These are phyloP conservation scores for Mormyrus iriodes DNA, from an alignment of 2,113 vertebrate genomes.

Conservation along the genomic window DNA sequence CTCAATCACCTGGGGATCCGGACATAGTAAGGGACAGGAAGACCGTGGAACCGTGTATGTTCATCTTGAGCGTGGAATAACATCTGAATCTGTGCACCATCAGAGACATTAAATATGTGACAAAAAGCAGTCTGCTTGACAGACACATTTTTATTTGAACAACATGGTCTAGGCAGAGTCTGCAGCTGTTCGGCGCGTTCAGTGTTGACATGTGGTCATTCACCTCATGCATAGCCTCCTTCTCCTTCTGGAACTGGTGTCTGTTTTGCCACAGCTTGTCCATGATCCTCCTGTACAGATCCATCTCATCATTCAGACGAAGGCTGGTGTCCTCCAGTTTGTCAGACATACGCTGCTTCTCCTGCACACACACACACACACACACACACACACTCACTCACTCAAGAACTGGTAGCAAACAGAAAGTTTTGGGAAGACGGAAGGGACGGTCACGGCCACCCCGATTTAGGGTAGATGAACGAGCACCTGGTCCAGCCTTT, in stretches of 20 bases:
- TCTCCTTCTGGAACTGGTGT: conserved; percentile 88
- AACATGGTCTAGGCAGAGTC: neutral
- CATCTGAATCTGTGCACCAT: neutral
- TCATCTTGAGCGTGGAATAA: neutral
- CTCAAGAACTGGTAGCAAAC: neutral
- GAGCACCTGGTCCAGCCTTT: conserved; percentile 85
- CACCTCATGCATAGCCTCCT: conserved; percentile 92
- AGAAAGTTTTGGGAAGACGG: neutral
- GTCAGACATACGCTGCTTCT: conserved; percentile 88
- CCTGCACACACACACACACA: conserved; percentile 55
- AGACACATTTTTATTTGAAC: neutral
- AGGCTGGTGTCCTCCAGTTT: conserved; percentile 87
- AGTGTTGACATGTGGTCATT: neutral
- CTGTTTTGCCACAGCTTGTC: conserved; percentile 91
- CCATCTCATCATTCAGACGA: conserved; percentile 91
- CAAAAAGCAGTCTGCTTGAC: neutral
- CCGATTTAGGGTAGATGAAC: neutral
- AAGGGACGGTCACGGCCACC: neutral
- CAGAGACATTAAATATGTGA: neutral
- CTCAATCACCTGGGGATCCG: conserved; percentile 75
- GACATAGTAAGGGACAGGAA: neutral
- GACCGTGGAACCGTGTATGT: neutral
- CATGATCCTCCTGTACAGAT: conserved; percentile 91
- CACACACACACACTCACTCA: neutral
- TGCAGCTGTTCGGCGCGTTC: neutral